Base-by-base conservation (phyloP, 1,140 invertebrate genomes). In the Cydia fagiglandana region DNA sequence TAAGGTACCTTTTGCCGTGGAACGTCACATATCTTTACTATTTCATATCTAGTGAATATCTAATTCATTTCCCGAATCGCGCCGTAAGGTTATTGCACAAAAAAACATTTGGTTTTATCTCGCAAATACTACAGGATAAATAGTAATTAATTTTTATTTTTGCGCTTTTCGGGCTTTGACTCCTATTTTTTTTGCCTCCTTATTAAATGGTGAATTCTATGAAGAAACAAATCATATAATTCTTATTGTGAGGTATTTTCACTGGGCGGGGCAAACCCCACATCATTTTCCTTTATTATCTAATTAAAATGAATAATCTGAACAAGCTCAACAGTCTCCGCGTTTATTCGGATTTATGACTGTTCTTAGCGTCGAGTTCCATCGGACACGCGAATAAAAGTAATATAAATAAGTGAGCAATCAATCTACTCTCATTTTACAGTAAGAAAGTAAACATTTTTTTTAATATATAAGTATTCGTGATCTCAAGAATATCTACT, bases 311-410 rank as follows among this genome's bases (percentile, higher is more conserved):
- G 66, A 70, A 45, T 70, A 38, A 70, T 70, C 24, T 70, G 10
- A 41, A 70, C 34, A 38, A 17, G 30, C 30, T 7, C 15, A 17
- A 70, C 15, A 38, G 64, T 17, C 30, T 30, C 34, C 9, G 17
- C 56, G 34, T 45, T 70, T 70, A 70, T 70, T 70, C 15, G 66
- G 30, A 70, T 70, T 70, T 70, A 70, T 70, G 15, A 9, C 66
- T 41, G 66, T 41, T 15, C 30, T 70, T 12, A 45, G 17, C 66
- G 66, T 70, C n/a, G 2, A n/a, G 66, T 12, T 17, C 38, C 30
- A 70, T 45, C 66, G 30, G n/a, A 47, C 56, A 24, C 56, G 20
- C 1, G 56, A 61, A 61, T 61, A 10, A 61, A 7, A 61, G 56
- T 20, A 24, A 24, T 61, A 61, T 61, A 61, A 61, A 24, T 24